Percentiles rank a stretch among this genome's conserved stretches.
phyloP scores from a whole-genome alignment of 1,140 invertebrate species.

The Diachasmimorpha longicaudata region DNA sequence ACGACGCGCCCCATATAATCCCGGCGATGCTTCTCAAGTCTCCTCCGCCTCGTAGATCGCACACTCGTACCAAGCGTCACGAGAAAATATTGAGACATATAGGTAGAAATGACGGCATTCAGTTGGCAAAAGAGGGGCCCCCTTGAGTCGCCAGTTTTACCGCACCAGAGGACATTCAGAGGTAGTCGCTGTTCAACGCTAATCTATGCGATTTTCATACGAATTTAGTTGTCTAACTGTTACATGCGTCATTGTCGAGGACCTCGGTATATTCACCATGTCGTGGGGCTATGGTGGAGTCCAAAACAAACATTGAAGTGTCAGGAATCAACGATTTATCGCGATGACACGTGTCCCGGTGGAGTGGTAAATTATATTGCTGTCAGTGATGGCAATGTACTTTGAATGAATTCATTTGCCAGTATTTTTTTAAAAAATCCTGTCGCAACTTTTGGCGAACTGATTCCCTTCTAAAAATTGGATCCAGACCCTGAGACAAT shows the following conservation, averaged over 20 bases:
- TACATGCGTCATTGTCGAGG: slow-evolving; percentile 44
- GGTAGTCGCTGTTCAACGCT: no score
- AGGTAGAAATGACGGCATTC: neutral
- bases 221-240: slow-evolving; percentile 13
- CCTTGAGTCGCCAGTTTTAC: neutral
- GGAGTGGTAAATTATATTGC: slow-evolving; percentile 1
- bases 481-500: no score
- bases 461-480: no score
- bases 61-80: slow-evolving; percentile 23
- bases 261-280: slow-evolving; percentile 30
- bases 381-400: neutral
- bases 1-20: slow-evolving; percentile 61
- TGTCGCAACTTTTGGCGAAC: no score
- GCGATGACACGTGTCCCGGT: slow-evolving; percentile 53
- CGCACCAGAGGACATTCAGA: neutral
- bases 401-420: no score
- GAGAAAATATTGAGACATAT: neutral
- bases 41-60: slow-evolving; percentile 50
- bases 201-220: neutral
- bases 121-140: neutral
- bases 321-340: slow-evolving; percentile 59
- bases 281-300: slow-evolving; percentile 36
- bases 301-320: slow-evolving; percentile 53
- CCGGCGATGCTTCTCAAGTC: slow-evolving; percentile 53
- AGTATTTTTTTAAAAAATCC: no score